Conservation (phyloP, 2,797 vertebrate genomes). For the Agapornis canus region DNA sequence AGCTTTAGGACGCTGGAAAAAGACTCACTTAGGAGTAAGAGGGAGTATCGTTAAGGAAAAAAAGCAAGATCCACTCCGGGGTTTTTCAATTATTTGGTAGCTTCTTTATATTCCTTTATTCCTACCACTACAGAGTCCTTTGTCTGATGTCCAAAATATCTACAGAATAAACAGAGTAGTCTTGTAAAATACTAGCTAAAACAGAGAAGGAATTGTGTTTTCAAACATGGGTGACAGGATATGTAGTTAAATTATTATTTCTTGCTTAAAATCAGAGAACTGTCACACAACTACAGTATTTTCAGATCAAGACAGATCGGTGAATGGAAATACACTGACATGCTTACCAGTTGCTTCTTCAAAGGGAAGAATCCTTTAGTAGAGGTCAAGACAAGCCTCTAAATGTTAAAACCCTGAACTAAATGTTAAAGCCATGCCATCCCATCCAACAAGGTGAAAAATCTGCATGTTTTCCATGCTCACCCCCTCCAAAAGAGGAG, state of each 20-base stretch:
- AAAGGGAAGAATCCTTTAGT: not conserved
- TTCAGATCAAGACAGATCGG: not conserved
- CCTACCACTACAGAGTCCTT: not conserved
- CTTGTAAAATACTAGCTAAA: not conserved
- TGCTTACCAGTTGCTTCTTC: not conserved
- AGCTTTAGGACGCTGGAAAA: not conserved
- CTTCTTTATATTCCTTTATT: not conserved
- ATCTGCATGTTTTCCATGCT: not conserved
- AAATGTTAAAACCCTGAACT: not conserved
- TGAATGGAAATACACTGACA: not conserved
- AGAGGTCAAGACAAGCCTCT: constrained; percentile 5
- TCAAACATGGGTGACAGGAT: not conserved
- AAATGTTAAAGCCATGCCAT: not conserved
- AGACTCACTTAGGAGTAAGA: not conserved
- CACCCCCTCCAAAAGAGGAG: not conserved
- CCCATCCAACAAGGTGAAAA: not conserved
- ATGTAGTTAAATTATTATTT: not conserved
- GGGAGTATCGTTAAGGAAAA: not conserved
- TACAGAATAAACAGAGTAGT: not conserved
- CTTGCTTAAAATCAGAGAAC: not conserved
- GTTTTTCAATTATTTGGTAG: not conserved
- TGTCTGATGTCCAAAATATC: not conserved
- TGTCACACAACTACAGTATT: not conserved
- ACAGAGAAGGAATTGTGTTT: not conserved
- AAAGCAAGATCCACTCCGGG: not conserved